Evolutionary conservation across 2,797 vertebrate species (phyloP).

Genomic region (Pantherophis vulpinus): DNA sequence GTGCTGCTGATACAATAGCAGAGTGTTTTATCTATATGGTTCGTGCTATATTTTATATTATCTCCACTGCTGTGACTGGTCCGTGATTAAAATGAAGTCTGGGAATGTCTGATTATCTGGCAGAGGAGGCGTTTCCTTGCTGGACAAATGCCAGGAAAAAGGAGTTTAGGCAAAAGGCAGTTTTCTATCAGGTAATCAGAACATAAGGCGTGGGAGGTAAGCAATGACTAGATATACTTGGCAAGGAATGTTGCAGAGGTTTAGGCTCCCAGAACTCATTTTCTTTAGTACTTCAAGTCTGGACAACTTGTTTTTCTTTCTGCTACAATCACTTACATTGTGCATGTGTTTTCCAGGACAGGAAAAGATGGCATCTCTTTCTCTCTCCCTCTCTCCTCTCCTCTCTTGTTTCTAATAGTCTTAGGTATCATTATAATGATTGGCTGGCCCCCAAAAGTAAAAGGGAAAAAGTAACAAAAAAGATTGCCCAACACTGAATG

Average conservation of each 20-base stretch:
- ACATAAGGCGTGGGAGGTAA: background rate
- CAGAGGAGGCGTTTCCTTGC: constrained; percentile 22
- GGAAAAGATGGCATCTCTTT: too few relatives aligned
- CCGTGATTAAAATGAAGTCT: constrained; percentile 11
- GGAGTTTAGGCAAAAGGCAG: background rate
- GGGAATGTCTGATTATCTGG: constrained; percentile 7
- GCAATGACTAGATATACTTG: background rate
- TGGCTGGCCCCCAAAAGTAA: background rate
- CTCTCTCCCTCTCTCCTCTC: background rate
- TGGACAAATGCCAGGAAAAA: constrained; percentile 26
- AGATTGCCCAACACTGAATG: background rate
- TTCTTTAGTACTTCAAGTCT: background rate
- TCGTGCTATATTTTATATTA: background rate
- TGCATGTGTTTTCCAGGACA: background rate
- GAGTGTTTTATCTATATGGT: background rate
- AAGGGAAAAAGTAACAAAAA: background rate
- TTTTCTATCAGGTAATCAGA: constrained; percentile 21
- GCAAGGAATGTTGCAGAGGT: background rate
- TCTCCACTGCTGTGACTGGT: background rate
- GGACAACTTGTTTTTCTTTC: background rate
- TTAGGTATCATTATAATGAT: background rate
- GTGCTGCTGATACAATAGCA: background rate
- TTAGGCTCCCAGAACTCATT: background rate
- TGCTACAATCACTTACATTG: background rate
- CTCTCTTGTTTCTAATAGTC: background rate